A percentile compares a stretch with the other conserved stretches of the same genome.
Evolutionary conservation across 2,888 invertebrate species (phyloP).

Genomic region (Chorisops tibialis): DNA sequence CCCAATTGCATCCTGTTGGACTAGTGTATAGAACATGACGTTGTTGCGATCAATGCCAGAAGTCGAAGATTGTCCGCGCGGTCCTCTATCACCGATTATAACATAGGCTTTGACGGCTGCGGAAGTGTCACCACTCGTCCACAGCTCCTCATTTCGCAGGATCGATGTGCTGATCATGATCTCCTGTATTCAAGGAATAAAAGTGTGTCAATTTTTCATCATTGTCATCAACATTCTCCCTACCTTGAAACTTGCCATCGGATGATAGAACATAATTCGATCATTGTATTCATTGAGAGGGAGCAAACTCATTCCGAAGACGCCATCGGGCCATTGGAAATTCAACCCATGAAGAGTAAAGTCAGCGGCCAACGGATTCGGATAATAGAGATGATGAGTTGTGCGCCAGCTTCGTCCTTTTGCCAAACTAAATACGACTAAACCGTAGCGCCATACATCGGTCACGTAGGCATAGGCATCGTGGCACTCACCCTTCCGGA

Average conservation of each 20-base stretch:
- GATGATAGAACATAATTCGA: slow-evolving; percentile 70
- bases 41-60: slow-evolving; percentile 64
- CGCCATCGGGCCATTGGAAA: slow-evolving; percentile 80
- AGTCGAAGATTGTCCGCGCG: slow-evolving; percentile 68
- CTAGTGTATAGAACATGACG: slow-evolving; percentile 76
- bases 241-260: slow-evolving; percentile 72
- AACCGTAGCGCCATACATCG: slow-evolving; percentile 63
- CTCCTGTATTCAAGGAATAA: slow-evolving; percentile 51
- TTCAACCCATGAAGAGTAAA: slow-evolving; percentile 71
- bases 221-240: too few species aligned
- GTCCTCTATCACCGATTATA: slow-evolving; percentile 55
- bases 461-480: slow-evolving; percentile 61
- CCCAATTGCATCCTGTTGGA: slow-evolving; percentile 69
- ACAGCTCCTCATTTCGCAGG: slow-evolving; percentile 59
- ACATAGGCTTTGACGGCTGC: slow-evolving; percentile 19
- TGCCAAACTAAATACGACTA: slow-evolving; percentile 48
- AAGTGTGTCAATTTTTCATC: too few species aligned
- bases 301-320: slow-evolving; percentile 72
- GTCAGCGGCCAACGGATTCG: slow-evolving; percentile 58
- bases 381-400: slow-evolving; percentile 47
- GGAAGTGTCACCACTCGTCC: slow-evolving; percentile 37
- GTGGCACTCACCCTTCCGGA: slow-evolving; percentile 55
- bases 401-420: slow-evolving; percentile 48
- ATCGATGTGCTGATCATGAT: slow-evolving; percentile 68
- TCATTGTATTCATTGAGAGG: slow-evolving; percentile 53